Base-by-base conservation (phyloP, 2,113 vertebrate species). In the Mus spicilegus region DNA sequence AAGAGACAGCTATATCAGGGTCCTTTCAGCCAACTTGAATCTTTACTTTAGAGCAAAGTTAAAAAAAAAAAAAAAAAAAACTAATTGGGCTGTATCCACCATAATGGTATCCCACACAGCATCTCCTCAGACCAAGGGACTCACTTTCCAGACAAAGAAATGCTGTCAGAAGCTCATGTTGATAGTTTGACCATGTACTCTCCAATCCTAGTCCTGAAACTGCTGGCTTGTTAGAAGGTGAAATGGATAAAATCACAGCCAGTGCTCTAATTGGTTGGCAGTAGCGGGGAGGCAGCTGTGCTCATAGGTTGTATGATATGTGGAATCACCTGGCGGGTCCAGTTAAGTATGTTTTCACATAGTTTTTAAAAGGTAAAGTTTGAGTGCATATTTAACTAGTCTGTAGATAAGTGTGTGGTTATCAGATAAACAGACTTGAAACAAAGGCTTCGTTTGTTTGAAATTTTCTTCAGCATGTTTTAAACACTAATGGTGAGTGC, bases 401-500 rank as follows among this genome's bases (percentile, higher is more conserved):
- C 82, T 51, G 6, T 11, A 54, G 70, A 12, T 54, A 51, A 91
- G 65, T 67, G 91, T 54, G 14, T 70, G 39, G 78, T 93, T 87
- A 70, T 30, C 39, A 87, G 51, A 63, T 70, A 73, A 76, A 49
- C 67, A 81, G 87, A 89, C 20, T 69, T 56, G 36, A 95, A 80
- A 78, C 70, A 96, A 82, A 93, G 80, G 33, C 16, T 82, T 96
- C 70, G 4, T 65, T 85, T n/a, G 24, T 72, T 96, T 46, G 30
- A 96, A 91, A 93, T 88, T 92, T 22, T 94, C 67, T 93, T 81
- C 82, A 11, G 96, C 65, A 20, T 92, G 58, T 95, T 97, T 95
- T 95, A 95, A 95, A 94, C 78, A 95, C 90, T 89, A 96, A 94
- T 95, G 39, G 12, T 36, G 22, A 95, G 0, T 24, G 12, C 33